These are phyloP conservation scores for Dryadula phaetusa DNA, from an alignment of 2,888 invertebrate species.

Conservation along the genomic window DNA sequence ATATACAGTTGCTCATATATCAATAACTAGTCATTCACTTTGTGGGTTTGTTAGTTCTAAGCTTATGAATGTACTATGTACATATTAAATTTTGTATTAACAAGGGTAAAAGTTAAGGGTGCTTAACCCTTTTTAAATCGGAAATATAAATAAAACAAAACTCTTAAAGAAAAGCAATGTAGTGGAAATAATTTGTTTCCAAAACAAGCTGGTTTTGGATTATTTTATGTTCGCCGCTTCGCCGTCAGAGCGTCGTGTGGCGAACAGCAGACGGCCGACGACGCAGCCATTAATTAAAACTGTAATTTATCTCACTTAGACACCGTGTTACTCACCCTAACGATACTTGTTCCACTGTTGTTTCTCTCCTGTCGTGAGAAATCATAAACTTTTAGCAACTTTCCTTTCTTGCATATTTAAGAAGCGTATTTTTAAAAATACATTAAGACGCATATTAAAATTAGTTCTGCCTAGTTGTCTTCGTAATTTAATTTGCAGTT, in stretches of 20 bases:
- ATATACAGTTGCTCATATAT: background rate
- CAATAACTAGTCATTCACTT: background rate
- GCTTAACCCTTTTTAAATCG: too few relatives aligned
- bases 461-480: background rate
- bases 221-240: conserved; percentile 23
- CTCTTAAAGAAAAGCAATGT: conserved; percentile 18
- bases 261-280: conserved; percentile 29
- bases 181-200: conserved; percentile 34
- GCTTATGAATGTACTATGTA: background rate
- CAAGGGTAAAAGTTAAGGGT: too few relatives aligned
- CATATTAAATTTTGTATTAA: too few relatives aligned
- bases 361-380: conserved; percentile 33
- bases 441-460: background rate
- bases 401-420: conserved; percentile 25
- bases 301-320: conserved; percentile 46
- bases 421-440: conserved; percentile 1
- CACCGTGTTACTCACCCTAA: conserved; percentile 40
- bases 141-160: background rate
- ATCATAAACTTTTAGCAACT: conserved; percentile 25
- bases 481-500: background rate
- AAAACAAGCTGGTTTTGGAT: conserved; percentile 29
- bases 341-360: conserved; percentile 42
- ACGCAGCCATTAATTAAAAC: conserved; percentile 46
- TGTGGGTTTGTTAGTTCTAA: background rate
- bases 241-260: conserved; percentile 19